Conservation (phyloP, 2,113 vertebrate genomes). For the Paradisaea rubra region DNA sequence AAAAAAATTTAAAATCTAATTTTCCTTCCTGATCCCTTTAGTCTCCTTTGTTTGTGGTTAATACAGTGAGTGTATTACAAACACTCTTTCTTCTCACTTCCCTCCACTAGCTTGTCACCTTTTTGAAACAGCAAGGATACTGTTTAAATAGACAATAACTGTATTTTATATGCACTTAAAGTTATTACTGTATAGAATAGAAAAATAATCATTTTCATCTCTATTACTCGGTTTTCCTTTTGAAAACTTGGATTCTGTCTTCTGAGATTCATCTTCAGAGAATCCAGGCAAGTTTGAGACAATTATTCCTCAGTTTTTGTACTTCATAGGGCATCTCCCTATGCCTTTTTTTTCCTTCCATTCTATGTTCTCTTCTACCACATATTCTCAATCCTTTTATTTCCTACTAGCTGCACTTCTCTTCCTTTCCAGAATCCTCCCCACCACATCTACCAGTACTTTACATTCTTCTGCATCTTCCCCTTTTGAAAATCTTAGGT, state of each 20-base stretch:
- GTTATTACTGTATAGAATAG: not conserved
- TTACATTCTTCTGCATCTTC: not conserved
- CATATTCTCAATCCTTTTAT: not conserved
- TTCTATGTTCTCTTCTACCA: not conserved
- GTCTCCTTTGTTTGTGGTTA: not conserved
- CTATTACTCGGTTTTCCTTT: not conserved
- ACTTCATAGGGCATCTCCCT: not conserved
- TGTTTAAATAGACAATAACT: not conserved
- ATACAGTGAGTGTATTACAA: not conserved
- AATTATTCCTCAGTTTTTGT: rapidly evolving
- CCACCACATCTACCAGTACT: not conserved
- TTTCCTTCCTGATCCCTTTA: not conserved
- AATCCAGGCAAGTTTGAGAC: not conserved
- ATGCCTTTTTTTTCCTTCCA: not conserved
- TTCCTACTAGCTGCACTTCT: not conserved
- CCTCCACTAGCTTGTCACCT: not conserved
- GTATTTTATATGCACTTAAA: not conserved
- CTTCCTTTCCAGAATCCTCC: not conserved
- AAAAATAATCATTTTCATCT: not conserved
- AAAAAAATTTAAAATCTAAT: not conserved
- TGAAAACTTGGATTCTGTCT: not conserved
- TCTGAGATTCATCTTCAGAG: not conserved
- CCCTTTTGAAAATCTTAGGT: not conserved
- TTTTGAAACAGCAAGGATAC: not conserved
- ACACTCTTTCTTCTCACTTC: not conserved